Evolutionary conservation across 2,888 invertebrate genomes (phyloP), one percentile per base, ranked within the genome.

Genomic region (Coleophora deauratella): DNA sequence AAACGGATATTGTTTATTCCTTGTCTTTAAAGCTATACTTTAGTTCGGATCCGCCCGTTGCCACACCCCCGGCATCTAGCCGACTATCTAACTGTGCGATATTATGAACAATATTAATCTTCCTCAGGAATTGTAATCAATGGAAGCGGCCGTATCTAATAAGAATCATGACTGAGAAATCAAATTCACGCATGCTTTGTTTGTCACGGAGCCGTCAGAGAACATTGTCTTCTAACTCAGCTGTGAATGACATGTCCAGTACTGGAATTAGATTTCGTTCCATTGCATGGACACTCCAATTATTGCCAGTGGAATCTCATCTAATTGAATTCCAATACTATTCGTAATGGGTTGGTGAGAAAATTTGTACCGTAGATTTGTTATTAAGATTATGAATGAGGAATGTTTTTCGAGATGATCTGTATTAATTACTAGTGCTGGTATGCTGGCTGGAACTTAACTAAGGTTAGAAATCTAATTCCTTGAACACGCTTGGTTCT

Each of bases 361-460:
- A 72, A 65, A 73, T 76, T 67, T 67, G 70, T 72, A 66, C 54
- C 59, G 47, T 46, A 69, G 79, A 79, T 80, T 66, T 57, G 70
- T 76, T 76, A 78, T 81, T 80, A 77, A 79, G 80, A 81, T 79
- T 62, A 72, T 49, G 57, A 53, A 68, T 66, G 64, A 68, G 58
- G 57, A 62, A 69, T 71, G 71, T 68, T 70, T 64, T 62, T 58
- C 54, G 52, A 60, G 59, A 62, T 62, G 40, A 45, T 38, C 38
- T 21, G 47, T 46, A 47, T 45, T 50, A 46, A 47, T 44, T 38
- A 41, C 40, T 39, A 41, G 36, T 35, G n/a, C 35, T 13, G 42
- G 37, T 37, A 40, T 3, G 6, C 21, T 21, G 21, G 6, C 21
- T 21, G 21, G 21, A 21, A 21, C 21, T 21, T 44, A 39, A 39